Percentiles rank a stretch among this genome's conserved stretches.
Conservation (phyloP, 2,888 invertebrate species). For the Ichneumoninae sp. region DNA sequence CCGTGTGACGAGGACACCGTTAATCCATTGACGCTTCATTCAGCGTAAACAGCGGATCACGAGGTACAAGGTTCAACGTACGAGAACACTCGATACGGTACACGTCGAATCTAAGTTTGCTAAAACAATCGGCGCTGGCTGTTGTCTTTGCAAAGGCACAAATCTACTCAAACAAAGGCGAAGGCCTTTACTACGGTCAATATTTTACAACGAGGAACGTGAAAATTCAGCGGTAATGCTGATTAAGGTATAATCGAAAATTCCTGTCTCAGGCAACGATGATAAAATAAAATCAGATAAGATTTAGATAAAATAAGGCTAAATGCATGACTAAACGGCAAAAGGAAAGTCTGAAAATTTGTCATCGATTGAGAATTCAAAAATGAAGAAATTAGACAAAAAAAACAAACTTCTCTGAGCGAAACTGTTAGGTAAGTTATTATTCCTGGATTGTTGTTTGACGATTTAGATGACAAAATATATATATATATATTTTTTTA, state of each 20-base stretch:
- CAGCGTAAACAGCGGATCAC: conserved; percentile 34
- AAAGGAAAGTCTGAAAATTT: no score
- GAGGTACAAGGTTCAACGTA: conserved; percentile 46
- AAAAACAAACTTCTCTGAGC: no score
- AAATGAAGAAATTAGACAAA: no score
- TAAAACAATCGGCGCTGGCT: background rate
- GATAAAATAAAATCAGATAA: background rate
- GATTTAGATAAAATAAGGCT: background rate
- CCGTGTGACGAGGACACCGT: conserved; percentile 40
- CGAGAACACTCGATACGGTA: conserved; percentile 15
- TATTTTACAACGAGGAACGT: background rate
- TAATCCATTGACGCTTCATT: conserved; percentile 53
- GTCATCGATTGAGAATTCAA: no score
- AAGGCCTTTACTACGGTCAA: background rate
- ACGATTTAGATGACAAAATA: no score
- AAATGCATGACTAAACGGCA: background rate
- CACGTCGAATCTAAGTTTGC: background rate
- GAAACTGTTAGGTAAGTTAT: no score
- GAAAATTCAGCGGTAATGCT: background rate
- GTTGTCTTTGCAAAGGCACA: background rate
- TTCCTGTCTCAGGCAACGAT: background rate
- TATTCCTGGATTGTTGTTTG: no score
- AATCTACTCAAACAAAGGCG: background rate
- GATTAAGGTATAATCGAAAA: background rate
- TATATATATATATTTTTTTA: no score